phyloP scores from a whole-genome alignment of 2,113 vertebrate genomes.

The Leptocoma aspasia region DNA sequence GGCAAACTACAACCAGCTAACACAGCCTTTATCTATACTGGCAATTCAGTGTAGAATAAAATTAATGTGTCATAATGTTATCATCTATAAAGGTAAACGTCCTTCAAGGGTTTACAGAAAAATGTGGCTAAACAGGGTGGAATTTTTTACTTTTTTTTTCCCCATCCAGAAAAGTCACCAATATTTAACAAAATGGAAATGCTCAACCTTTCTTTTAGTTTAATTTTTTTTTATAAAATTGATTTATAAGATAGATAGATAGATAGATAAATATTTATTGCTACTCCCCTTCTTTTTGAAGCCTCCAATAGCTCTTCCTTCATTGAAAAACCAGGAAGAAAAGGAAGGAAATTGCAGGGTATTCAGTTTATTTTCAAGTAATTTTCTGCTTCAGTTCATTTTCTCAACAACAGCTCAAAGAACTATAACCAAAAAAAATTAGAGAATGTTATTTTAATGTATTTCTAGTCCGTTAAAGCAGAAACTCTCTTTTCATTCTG shows the following conservation, averaged over 20 bases:
- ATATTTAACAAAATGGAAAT: background rate
- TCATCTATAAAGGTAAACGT: background rate
- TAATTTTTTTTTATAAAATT: background rate
- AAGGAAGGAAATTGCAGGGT: background rate
- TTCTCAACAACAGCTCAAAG: slow-evolving; percentile 7
- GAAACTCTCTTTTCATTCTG: background rate
- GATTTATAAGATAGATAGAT: background rate
- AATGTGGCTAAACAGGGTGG: background rate
- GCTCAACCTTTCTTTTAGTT: background rate
- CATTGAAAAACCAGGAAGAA: background rate
- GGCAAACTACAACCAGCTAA: background rate
- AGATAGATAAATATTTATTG: background rate
- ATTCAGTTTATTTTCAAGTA: background rate
- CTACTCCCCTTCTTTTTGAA: background rate
- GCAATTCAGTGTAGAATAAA: background rate
- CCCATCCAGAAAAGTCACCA: background rate
- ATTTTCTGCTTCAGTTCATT: slow-evolving; percentile 38
- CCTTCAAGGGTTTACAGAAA: background rate
- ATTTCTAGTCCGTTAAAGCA: slow-evolving; percentile 9
- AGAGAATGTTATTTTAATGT: background rate
- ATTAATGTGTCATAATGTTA: background rate
- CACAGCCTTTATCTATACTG: background rate
- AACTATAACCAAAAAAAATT: background rate
- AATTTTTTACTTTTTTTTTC: background rate
- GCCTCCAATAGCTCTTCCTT: background rate